These are phyloP conservation scores for Drosophila funebris DNA, from an alignment of 1,140 invertebrate genomes.

Conservation along the genomic window DNA sequence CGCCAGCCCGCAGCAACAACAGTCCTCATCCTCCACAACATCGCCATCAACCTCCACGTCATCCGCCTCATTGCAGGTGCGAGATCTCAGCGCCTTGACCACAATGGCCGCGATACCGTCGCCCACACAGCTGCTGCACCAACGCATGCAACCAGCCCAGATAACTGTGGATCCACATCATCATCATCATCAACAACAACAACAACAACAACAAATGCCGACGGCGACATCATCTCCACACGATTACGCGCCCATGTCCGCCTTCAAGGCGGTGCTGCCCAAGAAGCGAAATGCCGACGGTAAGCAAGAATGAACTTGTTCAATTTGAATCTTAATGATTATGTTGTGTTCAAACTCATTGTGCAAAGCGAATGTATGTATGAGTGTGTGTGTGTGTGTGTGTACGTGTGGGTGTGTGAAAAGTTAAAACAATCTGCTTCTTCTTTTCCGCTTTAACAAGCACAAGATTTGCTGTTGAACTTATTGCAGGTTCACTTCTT, in stretches of 20 bases:
- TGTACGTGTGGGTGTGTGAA: neutral
- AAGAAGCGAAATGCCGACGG: constrained; percentile 81
- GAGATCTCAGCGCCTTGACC: constrained; percentile 74
- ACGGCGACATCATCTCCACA: constrained; percentile 66
- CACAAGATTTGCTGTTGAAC: too few relatives aligned
- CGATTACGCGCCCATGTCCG: constrained; percentile 79
- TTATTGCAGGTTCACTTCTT: too few relatives aligned
- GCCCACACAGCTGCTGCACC: constrained; percentile 76
- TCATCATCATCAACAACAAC: constrained; percentile 50
- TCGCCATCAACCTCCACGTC: constrained; percentile 38
- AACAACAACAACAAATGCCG: constrained; percentile 61
- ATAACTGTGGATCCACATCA: constrained; percentile 64
- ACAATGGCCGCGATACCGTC: constrained; percentile 78
- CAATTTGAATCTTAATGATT: neutral
- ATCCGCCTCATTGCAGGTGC: constrained; percentile 59
- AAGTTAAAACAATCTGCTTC: too few relatives aligned
- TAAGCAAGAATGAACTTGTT: constrained; percentile 44
- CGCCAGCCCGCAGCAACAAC: constrained; percentile 54
- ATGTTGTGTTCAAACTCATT: too few relatives aligned
- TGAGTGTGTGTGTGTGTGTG: neutral
- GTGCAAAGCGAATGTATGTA: neutral
- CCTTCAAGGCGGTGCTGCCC: constrained; percentile 79
- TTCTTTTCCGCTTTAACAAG: too few relatives aligned
- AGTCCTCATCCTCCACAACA: constrained; percentile 46
- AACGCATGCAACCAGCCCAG: constrained; percentile 66